A percentile compares a stretch with the other conserved stretches of the same genome.
phyloP scores from a whole-genome alignment of 2,888 invertebrate genomes.

The Eupsilia transversa region DNA sequence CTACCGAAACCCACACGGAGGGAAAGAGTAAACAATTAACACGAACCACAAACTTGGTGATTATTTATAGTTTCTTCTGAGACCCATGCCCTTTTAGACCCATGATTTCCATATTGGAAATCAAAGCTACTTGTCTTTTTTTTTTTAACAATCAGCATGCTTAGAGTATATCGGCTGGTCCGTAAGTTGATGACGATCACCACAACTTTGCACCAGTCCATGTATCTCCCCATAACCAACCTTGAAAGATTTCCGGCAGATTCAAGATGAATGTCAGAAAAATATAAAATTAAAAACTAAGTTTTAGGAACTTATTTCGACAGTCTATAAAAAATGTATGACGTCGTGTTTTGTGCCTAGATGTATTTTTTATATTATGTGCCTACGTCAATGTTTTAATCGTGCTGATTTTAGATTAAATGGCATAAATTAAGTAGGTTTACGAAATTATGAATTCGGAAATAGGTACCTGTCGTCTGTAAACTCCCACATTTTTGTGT shows the following conservation, averaged over 20 bases:
- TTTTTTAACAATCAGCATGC: neutral
- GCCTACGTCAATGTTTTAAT: constrained; percentile 15
- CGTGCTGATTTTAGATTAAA: neutral
- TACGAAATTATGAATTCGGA: neutral
- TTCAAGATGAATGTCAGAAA: neutral
- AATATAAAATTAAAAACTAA: neutral
- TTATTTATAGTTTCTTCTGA: neutral
- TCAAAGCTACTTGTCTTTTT: neutral
- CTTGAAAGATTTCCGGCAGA: neutral
- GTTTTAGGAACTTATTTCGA: constrained; percentile 4
- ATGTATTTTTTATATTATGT: neutral
- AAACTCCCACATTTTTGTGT: neutral
- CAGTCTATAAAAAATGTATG: neutral
- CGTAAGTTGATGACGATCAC: neutral
- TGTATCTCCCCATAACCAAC: neutral
- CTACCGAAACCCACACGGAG: too few species aligned
- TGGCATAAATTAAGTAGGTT: neutral
- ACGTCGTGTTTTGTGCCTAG: neutral
- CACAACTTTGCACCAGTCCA: neutral
- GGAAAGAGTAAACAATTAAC: too few species aligned
- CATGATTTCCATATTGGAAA: neutral
- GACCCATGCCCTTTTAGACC: fast-evolving
- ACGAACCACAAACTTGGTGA: too few species aligned
- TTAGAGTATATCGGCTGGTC: neutral
- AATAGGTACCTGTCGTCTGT: neutral